Conservation (phyloP, 2,888 invertebrate species). For the Trissolcus japonicus region DNA sequence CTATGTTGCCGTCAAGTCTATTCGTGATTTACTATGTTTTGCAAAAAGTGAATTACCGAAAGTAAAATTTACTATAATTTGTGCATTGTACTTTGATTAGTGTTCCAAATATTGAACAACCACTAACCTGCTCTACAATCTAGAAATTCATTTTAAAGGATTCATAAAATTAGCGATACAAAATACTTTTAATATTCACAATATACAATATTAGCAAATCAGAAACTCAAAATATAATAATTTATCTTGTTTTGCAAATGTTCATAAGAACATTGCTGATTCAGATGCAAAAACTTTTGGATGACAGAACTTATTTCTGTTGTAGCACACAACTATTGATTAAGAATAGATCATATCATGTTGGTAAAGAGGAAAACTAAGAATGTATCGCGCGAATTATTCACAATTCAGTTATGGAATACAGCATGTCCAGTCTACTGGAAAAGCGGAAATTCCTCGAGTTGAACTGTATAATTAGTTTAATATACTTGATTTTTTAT, state of each 20-base stretch:
- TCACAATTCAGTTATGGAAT: no score
- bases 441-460: no score
- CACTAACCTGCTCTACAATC: constrained; percentile 14
- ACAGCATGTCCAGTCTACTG: no score
- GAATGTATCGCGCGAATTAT: neutral
- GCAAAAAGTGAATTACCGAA: neutral
- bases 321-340: neutral
- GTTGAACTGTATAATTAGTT: no score
- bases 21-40: no score
- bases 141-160: no score
- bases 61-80: neutral
- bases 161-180: no score
- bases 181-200: no score
- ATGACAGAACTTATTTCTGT: constrained; percentile 1
- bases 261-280: no score
- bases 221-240: neutral
- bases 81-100: neutral
- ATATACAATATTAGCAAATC: no score
- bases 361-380: constrained; percentile 1
- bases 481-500: no score
- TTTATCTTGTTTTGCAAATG: neutral
- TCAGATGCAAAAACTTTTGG: neutral
- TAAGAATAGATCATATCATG: neutral
- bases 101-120: constrained; percentile 3
- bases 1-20: no score